Base-by-base conservation (phyloP, 1,140 invertebrate genomes). In the Aricia agestis region DNA sequence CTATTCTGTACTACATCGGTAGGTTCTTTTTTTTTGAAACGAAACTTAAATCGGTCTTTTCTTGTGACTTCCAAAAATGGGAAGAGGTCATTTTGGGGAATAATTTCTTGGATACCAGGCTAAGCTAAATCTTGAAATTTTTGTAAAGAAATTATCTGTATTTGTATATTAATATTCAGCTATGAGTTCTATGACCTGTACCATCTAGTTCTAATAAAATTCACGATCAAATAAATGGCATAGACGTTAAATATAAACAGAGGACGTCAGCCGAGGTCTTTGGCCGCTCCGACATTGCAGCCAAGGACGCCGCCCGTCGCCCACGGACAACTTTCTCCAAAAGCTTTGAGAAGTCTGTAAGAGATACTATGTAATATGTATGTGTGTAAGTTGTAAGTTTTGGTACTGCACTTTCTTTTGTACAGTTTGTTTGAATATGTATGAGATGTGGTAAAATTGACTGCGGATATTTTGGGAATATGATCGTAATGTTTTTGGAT, bases 211-310 rank as follows among this genome's bases (percentile, higher is more conserved):
- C 45, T 13, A 52, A 52, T 15, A 15, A 11, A 52, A 52, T 13
- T 9, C 3, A 52, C 45, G 45, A 52, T 52, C 42, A 52, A 52
- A 52, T 52, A 52, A 52, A 52, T 52, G 45, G 45, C 45, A 9
- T 9, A 63, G 59, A 63, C 59, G 59, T 63, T 63, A 63, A 63
- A 63, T 63, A 63, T 63, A 63, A 63, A 63, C 59, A 25, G 59
- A 63, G 59, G 59, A 63, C 59, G 59, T 63, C 59, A 25, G 59
- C 17, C 59, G 18, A 19, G 59, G 59, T 63, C 59, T 63, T 63
- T 63, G 59, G 7, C 59, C 59, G 59, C 18, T 63, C 19, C 59
- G 59, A 63, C 59, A 63, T 63, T 63, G 59, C 59, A 17, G 19
- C 59, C 59, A 63, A 63, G 59, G 59, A 63, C 59, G 59, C 59